Evolutionary conservation across 2,888 invertebrate genomes (phyloP).

Genomic region (Argynnis bischoffii): DNA sequence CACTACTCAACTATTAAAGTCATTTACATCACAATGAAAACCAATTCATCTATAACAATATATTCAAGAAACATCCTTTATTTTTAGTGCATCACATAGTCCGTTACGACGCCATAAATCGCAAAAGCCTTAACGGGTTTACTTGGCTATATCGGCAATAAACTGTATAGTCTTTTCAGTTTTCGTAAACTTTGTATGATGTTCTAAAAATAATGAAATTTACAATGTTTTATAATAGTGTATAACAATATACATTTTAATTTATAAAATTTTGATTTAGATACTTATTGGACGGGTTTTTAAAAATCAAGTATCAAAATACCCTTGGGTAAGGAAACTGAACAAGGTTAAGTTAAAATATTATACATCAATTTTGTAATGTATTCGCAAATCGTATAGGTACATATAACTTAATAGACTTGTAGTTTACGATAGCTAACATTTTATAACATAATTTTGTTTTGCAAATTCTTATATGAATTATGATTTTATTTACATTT

Average conservation of each 20-base stretch:
- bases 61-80: conserved; percentile 13
- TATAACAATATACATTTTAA: neutral
- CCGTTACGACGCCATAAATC: conserved; percentile 24
- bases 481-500: too few species aligned
- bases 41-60: conserved; percentile 1
- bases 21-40: neutral
- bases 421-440: too few species aligned
- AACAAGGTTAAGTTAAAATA: too few species aligned
- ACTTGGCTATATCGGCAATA: conserved; percentile 46
- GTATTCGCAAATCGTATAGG: too few species aligned
- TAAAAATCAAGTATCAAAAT: too few species aligned
- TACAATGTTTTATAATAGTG: conserved; percentile 15
- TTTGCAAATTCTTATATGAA: too few species aligned
- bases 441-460: too few species aligned
- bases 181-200: conserved; percentile 15
- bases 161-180: conserved; percentile 40
- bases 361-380: too few species aligned
- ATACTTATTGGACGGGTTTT: too few species aligned
- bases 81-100: conserved; percentile 24
- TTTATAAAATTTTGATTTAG: neutral
- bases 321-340: too few species aligned
- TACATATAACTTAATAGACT: too few species aligned
- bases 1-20: too few species aligned
- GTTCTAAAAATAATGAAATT: conserved; percentile 10
- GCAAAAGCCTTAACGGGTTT: conserved; percentile 35